Base-by-base conservation (phyloP, 2,888 invertebrate species). In the Stictocephala bisonia region DNA sequence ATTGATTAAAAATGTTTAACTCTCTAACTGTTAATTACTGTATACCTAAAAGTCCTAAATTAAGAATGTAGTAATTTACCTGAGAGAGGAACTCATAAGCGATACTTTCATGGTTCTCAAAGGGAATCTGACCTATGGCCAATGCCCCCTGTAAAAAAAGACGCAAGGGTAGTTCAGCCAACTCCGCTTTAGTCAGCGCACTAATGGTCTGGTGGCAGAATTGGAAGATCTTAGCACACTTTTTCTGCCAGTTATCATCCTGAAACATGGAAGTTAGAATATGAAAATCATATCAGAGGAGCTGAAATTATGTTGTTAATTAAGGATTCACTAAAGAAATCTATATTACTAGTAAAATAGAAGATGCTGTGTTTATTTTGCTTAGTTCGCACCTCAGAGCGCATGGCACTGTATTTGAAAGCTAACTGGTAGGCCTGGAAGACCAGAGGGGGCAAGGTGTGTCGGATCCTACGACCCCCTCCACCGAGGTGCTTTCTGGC, bases 181-280 rank as follows among this genome's bases (percentile, higher is more conserved):
- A 86, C 82, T 99, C 99, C 0, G 96, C 97, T 84, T 99, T 98
- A 67, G 97, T 95, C 66, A 99, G 86, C 73, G 95, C 94, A 24
- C 92, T 93, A 80, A 99, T 96, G 0, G 97, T 98, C 80, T 95
- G 93, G 83, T 97, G 97, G 82, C 97, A 98, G 84, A 98, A 99
- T 85, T 98, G 96, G 86, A 99, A 96, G 78, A 99, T 97, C 85
- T 98, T 99, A 83, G 95, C 94, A 81, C 98, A 96, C 83, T 99
- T 99, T 84, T 96, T 97, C 84, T 97, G 95, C 98, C 99, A 99
- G 87, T 96, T 94, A 70, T 95, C 95, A 83, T 99, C 98, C 90
- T 93, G 80, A 1, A 84, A 83, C 40, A 69, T 71, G 56, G 75
- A 29, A 60, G 26, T 70, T 29, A 60, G 7, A 44, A 48, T 51